Conservation (phyloP, 2,888 invertebrate genomes). For the Carcina quercana region DNA sequence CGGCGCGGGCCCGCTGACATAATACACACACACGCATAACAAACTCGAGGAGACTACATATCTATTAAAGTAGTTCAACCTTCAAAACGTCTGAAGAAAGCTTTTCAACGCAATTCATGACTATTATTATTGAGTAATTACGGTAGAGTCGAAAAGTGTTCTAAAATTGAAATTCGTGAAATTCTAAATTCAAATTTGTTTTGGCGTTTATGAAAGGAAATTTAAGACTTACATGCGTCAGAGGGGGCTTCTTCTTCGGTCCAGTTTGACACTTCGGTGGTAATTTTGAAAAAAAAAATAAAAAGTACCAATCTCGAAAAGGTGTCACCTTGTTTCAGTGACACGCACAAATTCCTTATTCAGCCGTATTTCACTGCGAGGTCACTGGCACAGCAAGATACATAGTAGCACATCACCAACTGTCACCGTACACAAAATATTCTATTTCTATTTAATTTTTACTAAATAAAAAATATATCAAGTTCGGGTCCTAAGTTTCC, state of each 20-base stretch:
- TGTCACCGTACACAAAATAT: constrained; percentile 58
- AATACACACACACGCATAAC: constrained; percentile 34
- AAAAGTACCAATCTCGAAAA: constrained; percentile 50
- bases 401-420: constrained; percentile 57
- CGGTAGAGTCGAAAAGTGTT: too few species aligned
- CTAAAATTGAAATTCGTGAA: too few species aligned
- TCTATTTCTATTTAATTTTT: constrained; percentile 26
- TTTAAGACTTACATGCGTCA: constrained; percentile 66
- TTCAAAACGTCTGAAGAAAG: too few species aligned
- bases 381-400: constrained; percentile 56
- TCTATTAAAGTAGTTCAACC: background rate
- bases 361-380: constrained; percentile 48
- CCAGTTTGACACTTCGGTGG: constrained; percentile 73
- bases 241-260: constrained; percentile 69
- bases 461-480: constrained; percentile 50
- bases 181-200: constrained; percentile 1
- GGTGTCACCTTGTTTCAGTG: constrained; percentile 56
- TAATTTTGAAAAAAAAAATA: constrained; percentile 65
- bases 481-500: constrained; percentile 70
- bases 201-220: background rate
- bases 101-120: background rate
- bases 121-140: background rate
- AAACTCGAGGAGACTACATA: constrained; percentile 38
- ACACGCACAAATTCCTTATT: constrained; percentile 51
- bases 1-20: constrained; percentile 26